Base-by-base conservation (phyloP, 2,888 invertebrate species). In the Dinocampus coccinellae region DNA sequence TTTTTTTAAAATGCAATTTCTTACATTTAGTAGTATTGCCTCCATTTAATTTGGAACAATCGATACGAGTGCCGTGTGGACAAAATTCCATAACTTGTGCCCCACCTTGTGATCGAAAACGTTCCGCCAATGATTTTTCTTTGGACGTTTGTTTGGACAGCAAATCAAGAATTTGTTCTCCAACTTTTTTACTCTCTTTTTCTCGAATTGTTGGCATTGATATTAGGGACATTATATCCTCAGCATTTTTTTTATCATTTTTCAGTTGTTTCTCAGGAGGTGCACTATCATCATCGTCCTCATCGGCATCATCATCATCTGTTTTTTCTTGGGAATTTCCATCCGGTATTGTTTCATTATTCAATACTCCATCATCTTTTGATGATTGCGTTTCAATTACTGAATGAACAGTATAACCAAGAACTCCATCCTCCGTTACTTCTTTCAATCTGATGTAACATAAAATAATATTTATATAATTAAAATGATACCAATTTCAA, bases 111-210 rank as follows among this genome's bases (percentile, higher is more conserved):
- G 98, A 98, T 82, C 96, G 93, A 87, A 99, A 99, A 80, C 97
- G 92, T 88, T 98, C 98, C 0, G 97, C 96, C n/a, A 98, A 89
- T 0, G 96, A 97, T 80, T 95, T 92, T 88, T 99, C 98, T 87
- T 98, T 98, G 0, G 98, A 98, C 0, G 98, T 98, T 9, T 98
- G 98, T 86, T 97, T 97, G 79, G 97, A 97, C 0, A 99, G 88
- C 16, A 99, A 89, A 83, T 97, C 97, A 81, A 97, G 90, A 69
- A 99, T 98, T 89, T 99, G 98, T 86, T 98, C 98, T 0, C 97
- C 97, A 0, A 98, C 92, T 88, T 97, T 94, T 87, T 98, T 98
- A 75, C 93, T 97, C 83, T 98, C 97, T 82, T 97, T 97, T 85
- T 99, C 98, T 82, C 97, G 92, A 16, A 97, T 96, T 0, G 98